Evolutionary conservation across 2,888 invertebrate species (phyloP).

Genomic region (Lissonota sp.): DNA sequence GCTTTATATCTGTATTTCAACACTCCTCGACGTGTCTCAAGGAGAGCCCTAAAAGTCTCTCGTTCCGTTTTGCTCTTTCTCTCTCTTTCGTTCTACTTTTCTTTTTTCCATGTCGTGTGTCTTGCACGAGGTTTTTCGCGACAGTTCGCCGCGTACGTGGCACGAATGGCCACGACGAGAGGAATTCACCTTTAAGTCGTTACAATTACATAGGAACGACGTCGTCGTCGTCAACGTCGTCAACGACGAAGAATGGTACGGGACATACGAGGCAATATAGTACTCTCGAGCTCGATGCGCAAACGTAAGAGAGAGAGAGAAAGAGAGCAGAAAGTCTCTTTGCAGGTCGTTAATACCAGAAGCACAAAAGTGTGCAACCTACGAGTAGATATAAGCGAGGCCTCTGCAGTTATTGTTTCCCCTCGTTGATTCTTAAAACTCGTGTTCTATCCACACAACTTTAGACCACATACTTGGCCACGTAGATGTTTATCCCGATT

Average conservation of each 20-base stretch:
- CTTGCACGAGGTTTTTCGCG: no score
- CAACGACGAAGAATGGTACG: constrained; percentile 42
- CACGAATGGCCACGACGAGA: constrained; percentile 52
- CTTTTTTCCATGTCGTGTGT: constrained; percentile 40
- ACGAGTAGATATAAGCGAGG: neutral
- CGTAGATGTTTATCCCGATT: neutral
- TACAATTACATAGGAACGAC: constrained; percentile 57
- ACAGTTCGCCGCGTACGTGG: constrained; percentile 46
- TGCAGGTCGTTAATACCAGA: constrained; percentile 57
- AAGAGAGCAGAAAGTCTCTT: constrained; percentile 30
- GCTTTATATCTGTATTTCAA: constrained; percentile 10
- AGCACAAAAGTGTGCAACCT: constrained; percentile 12
- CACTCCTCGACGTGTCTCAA: constrained; percentile 37
- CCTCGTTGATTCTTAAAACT: constrained; percentile 55
- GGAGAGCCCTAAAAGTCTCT: constrained; percentile 17
- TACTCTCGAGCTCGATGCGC: constrained; percentile 67
- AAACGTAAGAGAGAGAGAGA: constrained; percentile 55
- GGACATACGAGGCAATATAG: constrained; percentile 49
- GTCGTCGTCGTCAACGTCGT: constrained; percentile 9
- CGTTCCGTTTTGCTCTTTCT: constrained; percentile 31
- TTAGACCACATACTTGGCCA: constrained; percentile 3
- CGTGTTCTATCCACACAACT: constrained; percentile 23
- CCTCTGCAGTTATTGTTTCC: constrained; percentile 64
- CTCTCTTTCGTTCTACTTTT: constrained; percentile 51
- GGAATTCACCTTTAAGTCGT: constrained; percentile 59